phyloP scores from a whole-genome alignment of 2,888 invertebrate species.

The Argyresthia albistria region DNA sequence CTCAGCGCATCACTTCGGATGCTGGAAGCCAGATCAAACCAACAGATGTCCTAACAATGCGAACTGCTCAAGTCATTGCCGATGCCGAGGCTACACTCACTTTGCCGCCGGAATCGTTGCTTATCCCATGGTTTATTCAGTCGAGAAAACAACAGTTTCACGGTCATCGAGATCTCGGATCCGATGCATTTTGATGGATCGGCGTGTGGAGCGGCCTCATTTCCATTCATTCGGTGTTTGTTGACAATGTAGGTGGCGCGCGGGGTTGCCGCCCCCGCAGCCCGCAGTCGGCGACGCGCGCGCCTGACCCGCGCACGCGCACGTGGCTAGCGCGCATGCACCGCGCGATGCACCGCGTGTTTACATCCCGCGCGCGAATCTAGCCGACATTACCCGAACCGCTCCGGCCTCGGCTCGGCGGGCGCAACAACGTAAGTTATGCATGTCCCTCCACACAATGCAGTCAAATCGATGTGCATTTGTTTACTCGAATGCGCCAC shows the following conservation, averaged over 20 bases:
- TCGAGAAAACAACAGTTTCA: constrained; percentile 2
- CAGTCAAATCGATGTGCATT: constrained; percentile 34
- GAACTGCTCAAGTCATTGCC: background rate
- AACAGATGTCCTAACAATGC: background rate
- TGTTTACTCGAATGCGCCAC: background rate
- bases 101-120: background rate
- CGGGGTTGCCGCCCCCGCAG: constrained; percentile 8
- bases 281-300: constrained; percentile 39
- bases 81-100: background rate
- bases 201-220: constrained; percentile 37
- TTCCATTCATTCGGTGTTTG: constrained; percentile 57
- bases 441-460: constrained; percentile 52
- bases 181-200: constrained; percentile 20
- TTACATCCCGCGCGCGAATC: constrained; percentile 12
- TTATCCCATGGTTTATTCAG: background rate
- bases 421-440: constrained; percentile 60
- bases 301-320: constrained; percentile 37
- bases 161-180: constrained; percentile 8
- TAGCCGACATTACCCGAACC: background rate
- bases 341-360: constrained; percentile 14
- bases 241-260: constrained; percentile 54
- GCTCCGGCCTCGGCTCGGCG: constrained; percentile 6
- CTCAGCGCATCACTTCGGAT: background rate
- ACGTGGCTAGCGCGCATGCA: constrained; percentile 19
- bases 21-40: background rate